phyloP scores from a whole-genome alignment of 2,888 invertebrate species.

The Physocephala rufipes region DNA sequence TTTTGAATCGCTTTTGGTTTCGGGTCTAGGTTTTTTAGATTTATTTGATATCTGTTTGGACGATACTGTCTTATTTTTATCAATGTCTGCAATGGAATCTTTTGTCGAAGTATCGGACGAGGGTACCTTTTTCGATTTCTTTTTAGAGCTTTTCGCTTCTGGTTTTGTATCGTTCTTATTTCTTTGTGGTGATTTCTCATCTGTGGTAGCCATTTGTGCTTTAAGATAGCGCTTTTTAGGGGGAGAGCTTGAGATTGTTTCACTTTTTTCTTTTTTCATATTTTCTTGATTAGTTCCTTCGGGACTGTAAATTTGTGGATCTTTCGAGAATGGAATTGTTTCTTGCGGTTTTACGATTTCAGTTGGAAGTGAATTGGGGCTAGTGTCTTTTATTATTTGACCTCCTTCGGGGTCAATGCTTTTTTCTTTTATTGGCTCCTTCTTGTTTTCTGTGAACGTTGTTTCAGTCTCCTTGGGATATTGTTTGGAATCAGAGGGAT shows the following conservation, averaged over 20 bases:
- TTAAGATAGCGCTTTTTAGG: slow-evolving; percentile 31
- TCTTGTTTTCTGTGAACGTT: neutral
- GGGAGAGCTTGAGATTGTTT: slow-evolving; percentile 5
- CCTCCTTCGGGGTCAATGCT: too few relatives aligned
- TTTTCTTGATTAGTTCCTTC: too few relatives aligned
- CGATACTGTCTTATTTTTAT: neutral
- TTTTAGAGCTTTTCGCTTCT: neutral
- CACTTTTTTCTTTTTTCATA: neutral
- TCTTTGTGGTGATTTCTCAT: neutral
- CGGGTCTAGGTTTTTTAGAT: slow-evolving; percentile 3
- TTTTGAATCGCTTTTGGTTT: neutral
- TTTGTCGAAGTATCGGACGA: neutral
- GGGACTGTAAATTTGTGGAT: neutral
- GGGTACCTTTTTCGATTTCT: slow-evolving; percentile 6
- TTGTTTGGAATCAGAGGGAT: neutral
- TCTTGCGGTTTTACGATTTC: neutral
- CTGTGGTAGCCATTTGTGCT: neutral
- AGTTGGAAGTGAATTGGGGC: too few relatives aligned
- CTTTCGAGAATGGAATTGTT: neutral
- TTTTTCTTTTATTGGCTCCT: neutral
- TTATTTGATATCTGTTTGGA: slow-evolving; percentile 13
- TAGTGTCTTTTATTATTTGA: too few relatives aligned
- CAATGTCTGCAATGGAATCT: neutral
- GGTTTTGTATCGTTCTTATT: neutral
- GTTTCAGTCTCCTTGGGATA: neutral